Evolutionary conservation across 2,113 vertebrate species (phyloP), one percentile per base, ranked within the genome.

Genomic region (Hymenochirus boettgeri): DNA sequence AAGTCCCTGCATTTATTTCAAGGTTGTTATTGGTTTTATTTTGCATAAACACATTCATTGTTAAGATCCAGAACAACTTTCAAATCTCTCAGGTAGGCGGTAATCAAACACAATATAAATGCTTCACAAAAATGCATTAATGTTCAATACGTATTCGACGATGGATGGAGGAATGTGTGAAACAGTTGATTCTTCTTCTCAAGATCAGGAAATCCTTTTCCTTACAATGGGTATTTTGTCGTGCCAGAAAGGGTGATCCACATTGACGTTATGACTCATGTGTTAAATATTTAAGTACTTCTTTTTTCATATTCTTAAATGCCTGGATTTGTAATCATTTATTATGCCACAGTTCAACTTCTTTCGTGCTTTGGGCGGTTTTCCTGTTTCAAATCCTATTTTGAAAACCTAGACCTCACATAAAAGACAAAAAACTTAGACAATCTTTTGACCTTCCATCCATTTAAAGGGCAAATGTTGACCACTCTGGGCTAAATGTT

Each of bases 121-220:
- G 29, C 10, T 31, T 5, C 10, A 31, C 10, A 31, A 31, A 31
- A 31, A 31, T 31, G 10, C 5, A 5, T 31, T 31, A 10, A 31
- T 31, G 10, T 31, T 31, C 5, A 31, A 31, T 31, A 31, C 5
- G 5, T 10, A 31, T 31, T 31, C 29, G 10, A 31, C 5, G 29
- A 5, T 6, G 29, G 7, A 47, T 47, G 46, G 22, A 48, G 22
- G 46, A 48, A 48, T 48, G 46, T 19, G 10, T 48, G 46, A 48
- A 48, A 48, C 22, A 8, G 18, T 48, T 48, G 45, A 47, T 21
- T 19, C 7, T 11, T 23, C 33, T 35, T 48, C 21, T 48, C 19
- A 48, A 48, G 46, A 48, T 48, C 46, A 48, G 46, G 46, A 48
- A 48, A 48, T 48, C 46, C 46, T 48, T 48, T 48, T 23, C 46